Base-by-base conservation (phyloP, 2,113 vertebrate genomes). In the Cettia cetti region DNA sequence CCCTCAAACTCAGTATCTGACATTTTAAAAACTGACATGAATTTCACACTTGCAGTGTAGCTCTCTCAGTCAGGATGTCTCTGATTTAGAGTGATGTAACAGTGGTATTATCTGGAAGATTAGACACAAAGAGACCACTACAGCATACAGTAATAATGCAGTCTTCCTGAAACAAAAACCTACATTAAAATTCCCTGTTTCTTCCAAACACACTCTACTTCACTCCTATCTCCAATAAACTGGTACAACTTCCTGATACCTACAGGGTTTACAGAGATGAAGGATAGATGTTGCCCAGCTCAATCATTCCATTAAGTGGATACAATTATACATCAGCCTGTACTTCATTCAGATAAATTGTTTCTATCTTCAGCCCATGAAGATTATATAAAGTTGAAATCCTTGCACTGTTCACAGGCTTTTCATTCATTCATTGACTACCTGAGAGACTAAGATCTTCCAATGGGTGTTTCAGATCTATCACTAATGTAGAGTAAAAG, bases 1-100 rank as follows among this genome's bases (percentile, higher is more conserved):
- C n/a, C 11, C 33, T 72, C 27, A 54, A 80, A 80, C 11, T 68
- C 33, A 39, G 28, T 23, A 30, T 30, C 10, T 27, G 10, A 52
- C 17, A 52, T 61, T 85, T 79, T 44, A 33, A 64, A 72, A 82
- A 39, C 3, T 39, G 6, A 70, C 27, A 79, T 5, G 39, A 24
- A 53, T 13, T 7, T 44, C 56, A 35, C 30, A 35, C 1, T 8
- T 2, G 3, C 19, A 56, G 23, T 15, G 63, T 13, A 56, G 21
- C 4, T 15, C 5, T 11, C 35, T 59, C 2, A 0, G 13, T 39
- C 37, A 44, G 2, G 6, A 5, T 35, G 19, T 33, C 40, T 53
- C 52, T n/a, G 11, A 54, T 30, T 50, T 69, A 30, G 44, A 87
- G 30, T 26, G n/a, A 65, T 4, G 0, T n/a, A 86, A 80, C 17